Conservation (phyloP, 2,888 invertebrate genomes). For the Hirtodrosophila duncani region DNA sequence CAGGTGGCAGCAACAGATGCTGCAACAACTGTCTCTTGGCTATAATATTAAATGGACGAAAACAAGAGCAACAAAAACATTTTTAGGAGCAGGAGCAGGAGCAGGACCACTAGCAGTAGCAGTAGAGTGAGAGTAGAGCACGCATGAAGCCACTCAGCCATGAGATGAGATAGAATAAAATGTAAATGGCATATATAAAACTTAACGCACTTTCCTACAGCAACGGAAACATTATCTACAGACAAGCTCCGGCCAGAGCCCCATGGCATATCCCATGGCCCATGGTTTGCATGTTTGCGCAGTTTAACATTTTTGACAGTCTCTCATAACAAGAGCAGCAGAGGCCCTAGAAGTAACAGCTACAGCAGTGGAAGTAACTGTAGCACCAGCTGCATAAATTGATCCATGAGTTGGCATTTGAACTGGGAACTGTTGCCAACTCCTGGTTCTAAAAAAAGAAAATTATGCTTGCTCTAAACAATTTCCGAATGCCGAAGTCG, state of each 20-base stretch:
- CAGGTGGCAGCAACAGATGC: constrained; percentile 59
- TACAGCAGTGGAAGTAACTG: background rate
- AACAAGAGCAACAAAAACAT: constrained; percentile 27
- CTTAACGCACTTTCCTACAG: constrained; percentile 1
- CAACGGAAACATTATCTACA: constrained; percentile 13
- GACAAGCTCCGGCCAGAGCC: background rate
- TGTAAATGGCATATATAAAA: constrained; percentile 36
- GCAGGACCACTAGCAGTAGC: constrained; percentile 7
- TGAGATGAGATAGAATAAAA: constrained; percentile 58
- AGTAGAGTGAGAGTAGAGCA: constrained; percentile 24
- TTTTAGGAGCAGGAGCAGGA: background rate
- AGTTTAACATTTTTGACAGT: constrained; percentile 60
- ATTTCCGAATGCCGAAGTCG: too few relatives aligned
- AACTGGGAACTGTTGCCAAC: too few relatives aligned
- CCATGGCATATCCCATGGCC: background rate
- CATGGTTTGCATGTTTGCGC: constrained; percentile 43
- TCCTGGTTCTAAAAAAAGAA: too few relatives aligned
- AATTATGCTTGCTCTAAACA: background rate
- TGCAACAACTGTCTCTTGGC: constrained; percentile 54
- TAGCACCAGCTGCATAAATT: constrained; percentile 44
- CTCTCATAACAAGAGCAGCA: constrained; percentile 25
- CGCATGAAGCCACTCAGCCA: constrained; percentile 53
- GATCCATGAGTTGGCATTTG: constrained; percentile 48
- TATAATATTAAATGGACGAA: constrained; percentile 33
- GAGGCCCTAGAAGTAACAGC: background rate